Evolutionary conservation across 2,888 invertebrate genomes (phyloP).

Genomic region (Xylophagus ater): DNA sequence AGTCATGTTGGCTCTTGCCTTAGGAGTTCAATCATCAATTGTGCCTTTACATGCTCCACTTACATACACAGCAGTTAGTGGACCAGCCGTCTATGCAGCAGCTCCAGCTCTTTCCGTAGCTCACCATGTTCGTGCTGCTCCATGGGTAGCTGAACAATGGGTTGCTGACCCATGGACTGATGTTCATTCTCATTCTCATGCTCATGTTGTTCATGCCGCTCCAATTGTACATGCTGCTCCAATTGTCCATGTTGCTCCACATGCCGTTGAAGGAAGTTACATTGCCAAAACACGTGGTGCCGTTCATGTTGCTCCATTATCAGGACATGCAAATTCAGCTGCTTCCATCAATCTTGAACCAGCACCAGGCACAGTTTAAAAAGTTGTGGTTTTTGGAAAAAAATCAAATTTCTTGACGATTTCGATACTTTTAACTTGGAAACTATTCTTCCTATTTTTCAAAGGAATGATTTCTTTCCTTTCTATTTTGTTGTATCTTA

Average conservation of each 20-base stretch:
- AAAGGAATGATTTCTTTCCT: no score
- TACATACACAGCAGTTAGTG: conserved; percentile 29
- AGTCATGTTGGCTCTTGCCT: conserved; percentile 26
- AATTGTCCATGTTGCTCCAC: no score
- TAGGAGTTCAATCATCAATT: conserved; percentile 20
- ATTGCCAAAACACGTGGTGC: conserved; percentile 41
- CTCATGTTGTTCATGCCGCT: conserved; percentile 15
- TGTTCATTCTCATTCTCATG: conserved; percentile 23
- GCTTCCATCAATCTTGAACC: conserved; percentile 38
- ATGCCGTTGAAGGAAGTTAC: conserved; percentile 20
- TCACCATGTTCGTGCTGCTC: conserved; percentile 15
- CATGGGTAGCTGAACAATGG: conserved; percentile 11
- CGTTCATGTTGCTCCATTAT: conserved; percentile 40
- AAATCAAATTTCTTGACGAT: no score
- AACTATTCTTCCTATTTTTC: no score
- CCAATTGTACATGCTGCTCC: conserved; percentile 14
- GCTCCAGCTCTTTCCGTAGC: conserved; percentile 18
- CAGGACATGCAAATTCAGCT: conserved; percentile 33
- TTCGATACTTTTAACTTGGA: no score
- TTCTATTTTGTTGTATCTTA: no score
- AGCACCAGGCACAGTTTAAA: conserved; percentile 38
- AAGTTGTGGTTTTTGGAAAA: no score
- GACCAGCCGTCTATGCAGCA: conserved; percentile 17
- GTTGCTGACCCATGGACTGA: conserved; percentile 23
- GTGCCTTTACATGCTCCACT: conserved; percentile 23